A percentile compares a stretch with the other conserved stretches of the same genome.
Conservation (phyloP, 2,113 vertebrate species). For the Gallinago media region DNA sequence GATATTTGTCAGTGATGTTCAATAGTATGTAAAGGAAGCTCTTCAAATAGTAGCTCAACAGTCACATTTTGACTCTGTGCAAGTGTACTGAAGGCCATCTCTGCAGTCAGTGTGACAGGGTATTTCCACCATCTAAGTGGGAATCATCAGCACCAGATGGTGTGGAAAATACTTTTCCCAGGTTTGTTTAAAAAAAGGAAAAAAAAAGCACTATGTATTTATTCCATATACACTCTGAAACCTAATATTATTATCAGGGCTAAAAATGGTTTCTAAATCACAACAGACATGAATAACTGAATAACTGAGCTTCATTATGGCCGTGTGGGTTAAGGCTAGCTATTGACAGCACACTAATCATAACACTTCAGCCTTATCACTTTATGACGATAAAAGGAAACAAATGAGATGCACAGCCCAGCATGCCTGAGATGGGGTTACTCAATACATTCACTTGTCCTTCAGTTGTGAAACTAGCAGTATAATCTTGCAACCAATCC, state of each 20-base stretch:
- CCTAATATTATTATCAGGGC: not conserved
- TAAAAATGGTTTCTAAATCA: not conserved
- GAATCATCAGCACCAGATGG: conserved; percentile 31
- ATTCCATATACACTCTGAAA: conserved; percentile 12
- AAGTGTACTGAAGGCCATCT: not conserved
- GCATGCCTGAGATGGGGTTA: not conserved
- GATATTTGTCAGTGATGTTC: not conserved
- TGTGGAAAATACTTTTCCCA: not conserved
- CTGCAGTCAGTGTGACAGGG: not conserved
- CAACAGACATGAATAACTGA: not conserved
- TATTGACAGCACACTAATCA: not conserved
- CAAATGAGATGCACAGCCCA: not conserved
- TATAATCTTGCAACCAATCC: conserved; percentile 41
- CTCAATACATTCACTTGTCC: not conserved
- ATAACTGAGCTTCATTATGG: not conserved
- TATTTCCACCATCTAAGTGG: not conserved
- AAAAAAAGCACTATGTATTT: not conserved
- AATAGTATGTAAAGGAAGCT: not conserved
- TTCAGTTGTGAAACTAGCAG: conserved; percentile 39
- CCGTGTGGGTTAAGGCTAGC: not conserved
- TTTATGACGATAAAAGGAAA: not conserved
- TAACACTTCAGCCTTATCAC: not conserved
- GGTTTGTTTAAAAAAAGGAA: not conserved
- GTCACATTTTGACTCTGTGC: not conserved
- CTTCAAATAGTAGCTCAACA: not conserved